Base-by-base conservation (phyloP, 2,113 vertebrate species). In the Caloenas nicobarica region DNA sequence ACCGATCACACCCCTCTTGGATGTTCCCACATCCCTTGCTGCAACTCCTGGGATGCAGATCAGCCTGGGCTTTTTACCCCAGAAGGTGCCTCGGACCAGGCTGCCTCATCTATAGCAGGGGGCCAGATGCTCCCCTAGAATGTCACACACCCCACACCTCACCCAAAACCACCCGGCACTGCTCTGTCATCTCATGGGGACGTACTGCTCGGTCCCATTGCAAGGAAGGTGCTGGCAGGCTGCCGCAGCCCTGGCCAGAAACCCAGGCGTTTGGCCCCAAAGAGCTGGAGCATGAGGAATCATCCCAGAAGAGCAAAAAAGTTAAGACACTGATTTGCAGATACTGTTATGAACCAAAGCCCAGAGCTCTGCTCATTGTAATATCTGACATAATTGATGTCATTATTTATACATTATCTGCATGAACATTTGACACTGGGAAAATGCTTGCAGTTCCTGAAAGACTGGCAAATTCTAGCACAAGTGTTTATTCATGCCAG, bases 291-390 rank as follows among this genome's bases (percentile, higher is more conserved):
- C 72, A 38, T 8, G 65, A 91, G 89, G 87, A 94, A 66, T 77
- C 62, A 51, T 86, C 73, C 42, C 78, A 85, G 66, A 77, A 84
- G 87, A 95, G 54, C 81, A 44, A 92, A 66, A 57, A 87, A 77
- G 76, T 89, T 74, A 76, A 80, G 88, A 83, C 70, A 40, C 54
- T 81, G 73, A 81, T 93, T 80, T 95, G 81, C 89, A 96, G 91
- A 94, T 93, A 89, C 72, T 73, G 73, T 84, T 92, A 74, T 85
- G 89, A 97, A 95, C 60, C 93, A 60, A 89, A 95, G 92, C 86
- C 96, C 78, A 81, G 91, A 92, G 91, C 91, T 91, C 96, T 95
- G 92, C 89, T 79, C 65, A 89, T 78, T 97, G 92, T 93, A 91
- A 81, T 88, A 87, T 56, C 82, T 91, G 95, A 91, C 88, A 89